phyloP scores from a whole-genome alignment of 35 echinoderm and acorn worm genomes.

The Lytechinus variegatus region DNA sequence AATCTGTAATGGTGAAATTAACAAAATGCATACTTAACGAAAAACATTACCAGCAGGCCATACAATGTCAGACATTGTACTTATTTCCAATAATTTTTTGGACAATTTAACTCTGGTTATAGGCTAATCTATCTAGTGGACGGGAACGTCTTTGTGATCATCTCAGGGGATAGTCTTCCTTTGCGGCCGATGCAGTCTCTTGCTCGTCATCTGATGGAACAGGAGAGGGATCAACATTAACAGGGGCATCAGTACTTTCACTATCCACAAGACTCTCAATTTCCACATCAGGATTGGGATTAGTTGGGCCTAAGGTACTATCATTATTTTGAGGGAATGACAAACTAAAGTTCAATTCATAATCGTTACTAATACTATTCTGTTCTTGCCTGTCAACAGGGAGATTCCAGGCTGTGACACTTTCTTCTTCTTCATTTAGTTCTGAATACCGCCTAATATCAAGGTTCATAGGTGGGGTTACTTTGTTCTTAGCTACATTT shows the following conservation, averaged over 20 bases:
- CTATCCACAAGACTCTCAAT: background rate
- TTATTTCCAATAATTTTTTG: conserved; percentile 7
- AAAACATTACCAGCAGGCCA: background rate
- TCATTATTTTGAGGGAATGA: too few species aligned
- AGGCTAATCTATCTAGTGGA: background rate
- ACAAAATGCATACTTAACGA: background rate
- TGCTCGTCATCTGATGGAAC: background rate
- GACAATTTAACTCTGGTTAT: background rate
- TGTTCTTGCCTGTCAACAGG: too few species aligned
- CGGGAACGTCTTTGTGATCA: background rate
- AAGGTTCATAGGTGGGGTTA: too few species aligned
- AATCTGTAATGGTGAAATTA: background rate
- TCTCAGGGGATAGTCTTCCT: background rate
- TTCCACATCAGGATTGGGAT: too few species aligned
- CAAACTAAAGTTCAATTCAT: too few species aligned
- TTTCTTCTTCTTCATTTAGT: too few species aligned
- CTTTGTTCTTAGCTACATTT: too few species aligned
- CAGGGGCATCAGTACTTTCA: background rate
- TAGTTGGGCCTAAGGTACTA: too few species aligned
- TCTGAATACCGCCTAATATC: too few species aligned
- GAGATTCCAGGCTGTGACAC: too few species aligned
- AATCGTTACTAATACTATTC: too few species aligned
- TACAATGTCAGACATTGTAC: background rate
- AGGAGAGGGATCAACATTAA: background rate
- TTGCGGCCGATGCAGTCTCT: background rate